Evolutionary conservation across 2,888 invertebrate species (phyloP).

Genomic region (Amblyjoppa proteus): DNA sequence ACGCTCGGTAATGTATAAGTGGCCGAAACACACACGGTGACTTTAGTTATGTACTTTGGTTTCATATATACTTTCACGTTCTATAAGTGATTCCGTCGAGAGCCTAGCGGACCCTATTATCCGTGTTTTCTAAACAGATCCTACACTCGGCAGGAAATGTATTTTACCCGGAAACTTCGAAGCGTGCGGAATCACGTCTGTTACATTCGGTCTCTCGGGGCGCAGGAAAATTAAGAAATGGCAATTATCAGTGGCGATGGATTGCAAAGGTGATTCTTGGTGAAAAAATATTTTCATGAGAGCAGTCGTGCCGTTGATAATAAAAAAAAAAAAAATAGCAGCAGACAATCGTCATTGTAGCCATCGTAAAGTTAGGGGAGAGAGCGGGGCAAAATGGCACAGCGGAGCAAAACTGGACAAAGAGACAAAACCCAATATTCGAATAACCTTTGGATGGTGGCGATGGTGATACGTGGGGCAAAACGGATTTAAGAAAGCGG

Average conservation of each 20-base stretch:
- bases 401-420: no score
- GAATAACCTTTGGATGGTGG: no score
- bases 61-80: conserved; percentile 52
- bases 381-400: no score
- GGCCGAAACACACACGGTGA: conserved; percentile 44
- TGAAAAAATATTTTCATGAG: not conserved
- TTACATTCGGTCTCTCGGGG: not conserved
- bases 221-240: not conserved
- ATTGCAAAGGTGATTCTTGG: not conserved
- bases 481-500: no score
- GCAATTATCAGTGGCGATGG: not conserved
- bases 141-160: conserved; percentile 10
- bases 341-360: not conserved
- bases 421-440: no score
- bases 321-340: not conserved
- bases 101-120: conserved; percentile 31
- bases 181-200: not conserved
- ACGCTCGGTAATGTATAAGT: conserved; percentile 46
- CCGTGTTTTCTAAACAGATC: conserved; percentile 38
- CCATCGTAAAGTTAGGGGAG: not conserved
- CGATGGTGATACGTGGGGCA: no score
- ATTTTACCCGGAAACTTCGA: not conserved
- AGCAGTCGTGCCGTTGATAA: not conserved
- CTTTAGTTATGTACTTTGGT: conserved; percentile 25
- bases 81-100: conserved; percentile 2